Conservation (phyloP, 2,888 invertebrate species). For the Smittia sp. region DNA sequence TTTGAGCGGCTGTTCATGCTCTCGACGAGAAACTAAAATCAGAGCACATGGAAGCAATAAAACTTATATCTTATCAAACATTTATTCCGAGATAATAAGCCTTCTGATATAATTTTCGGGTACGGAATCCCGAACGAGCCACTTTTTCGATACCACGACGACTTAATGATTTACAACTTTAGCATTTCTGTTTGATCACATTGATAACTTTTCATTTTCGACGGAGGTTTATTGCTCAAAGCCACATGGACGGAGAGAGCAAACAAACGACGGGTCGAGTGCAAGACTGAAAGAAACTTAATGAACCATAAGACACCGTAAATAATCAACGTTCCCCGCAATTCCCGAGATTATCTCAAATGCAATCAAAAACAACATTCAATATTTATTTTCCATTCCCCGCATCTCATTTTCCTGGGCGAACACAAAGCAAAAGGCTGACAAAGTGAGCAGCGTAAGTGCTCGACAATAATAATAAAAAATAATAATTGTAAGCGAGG, state of each 20-base stretch:
- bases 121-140: not conserved
- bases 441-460: conserved; percentile 24
- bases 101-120: conserved; percentile 13
- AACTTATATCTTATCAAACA: conserved; percentile 40
- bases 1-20: not conserved
- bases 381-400: conserved; percentile 41
- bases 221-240: not conserved
- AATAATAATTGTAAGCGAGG: conserved; percentile 36
- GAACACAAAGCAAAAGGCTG: not conserved
- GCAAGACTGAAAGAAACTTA: conserved; percentile 19
- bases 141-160: not conserved
- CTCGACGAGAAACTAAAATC: conserved; percentile 18
- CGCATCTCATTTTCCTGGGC: not conserved
- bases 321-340: conserved; percentile 31
- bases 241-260: not conserved
- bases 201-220: not conserved
- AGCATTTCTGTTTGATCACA: conserved; percentile 15
- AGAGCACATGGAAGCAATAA: conserved; percentile 40
- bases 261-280: not conserved
- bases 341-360: conserved; percentile 27
- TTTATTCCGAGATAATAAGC: conserved; percentile 28
- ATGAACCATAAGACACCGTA: conserved; percentile 42
- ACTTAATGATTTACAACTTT: conserved; percentile 14
- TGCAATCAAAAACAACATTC: conserved; percentile 41
- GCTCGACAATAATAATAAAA: conserved; percentile 34